Conservation (phyloP, 30 jellyfish, hydroid and myxozoan species). For the Phacellophora camtschatica region DNA sequence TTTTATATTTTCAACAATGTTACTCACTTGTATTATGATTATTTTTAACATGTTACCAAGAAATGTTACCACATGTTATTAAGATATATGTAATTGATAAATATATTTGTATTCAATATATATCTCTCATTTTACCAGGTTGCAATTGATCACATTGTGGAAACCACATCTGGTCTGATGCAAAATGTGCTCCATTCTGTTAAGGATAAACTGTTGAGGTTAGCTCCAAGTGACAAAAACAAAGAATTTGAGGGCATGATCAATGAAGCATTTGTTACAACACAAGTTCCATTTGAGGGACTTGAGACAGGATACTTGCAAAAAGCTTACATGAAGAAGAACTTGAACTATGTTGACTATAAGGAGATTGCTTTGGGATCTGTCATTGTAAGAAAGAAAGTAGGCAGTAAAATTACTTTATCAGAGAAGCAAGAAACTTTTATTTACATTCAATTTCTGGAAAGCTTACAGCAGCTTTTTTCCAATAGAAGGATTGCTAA, state of each 20-base stretch:
- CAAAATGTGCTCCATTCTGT: background rate
- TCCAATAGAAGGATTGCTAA: conserved; percentile 3
- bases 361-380: conserved; percentile 1
- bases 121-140: background rate
- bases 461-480: conserved; percentile 49
- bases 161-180: background rate
- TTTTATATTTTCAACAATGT: no score
- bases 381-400: background rate
- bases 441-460: conserved; percentile 36
- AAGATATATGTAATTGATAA: no score
- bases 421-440: conserved; percentile 23
- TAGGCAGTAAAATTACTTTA: background rate
- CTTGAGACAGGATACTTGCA: conserved; percentile 10
- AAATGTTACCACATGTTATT: no score
- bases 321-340: background rate
- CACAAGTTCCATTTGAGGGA: conserved; percentile 6
- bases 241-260: background rate
- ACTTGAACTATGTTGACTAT: conserved; percentile 19
- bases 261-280: background rate
- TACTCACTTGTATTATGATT: no score
- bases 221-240: background rate
- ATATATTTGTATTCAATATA: no score
- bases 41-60: no score
- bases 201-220: background rate
- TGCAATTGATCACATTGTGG: conserved; percentile 16